Conservation (phyloP, 2,113 vertebrate genomes). For the Alosa alosa region DNA sequence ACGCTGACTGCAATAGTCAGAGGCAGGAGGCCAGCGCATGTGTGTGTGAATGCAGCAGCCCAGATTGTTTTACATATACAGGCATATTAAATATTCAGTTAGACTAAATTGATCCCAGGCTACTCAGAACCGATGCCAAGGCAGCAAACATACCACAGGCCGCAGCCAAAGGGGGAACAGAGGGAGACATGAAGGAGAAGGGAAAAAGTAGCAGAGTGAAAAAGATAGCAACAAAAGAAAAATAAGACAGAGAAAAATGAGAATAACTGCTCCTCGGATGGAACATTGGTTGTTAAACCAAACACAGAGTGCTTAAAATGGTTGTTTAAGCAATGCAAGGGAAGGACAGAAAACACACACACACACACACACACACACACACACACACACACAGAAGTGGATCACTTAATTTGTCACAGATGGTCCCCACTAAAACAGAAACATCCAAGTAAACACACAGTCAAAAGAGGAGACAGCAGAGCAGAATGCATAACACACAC, state of each 20-base stretch:
- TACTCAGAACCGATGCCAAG: conserved; percentile 45
- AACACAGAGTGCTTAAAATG: background rate
- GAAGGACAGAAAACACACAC: background rate
- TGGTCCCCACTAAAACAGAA: conserved; percentile 26
- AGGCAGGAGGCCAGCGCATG: background rate
- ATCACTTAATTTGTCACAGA: conserved; percentile 36
- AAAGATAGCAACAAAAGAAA: conserved; percentile 14
- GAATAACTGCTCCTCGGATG: background rate
- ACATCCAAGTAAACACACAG: conserved; percentile 23
- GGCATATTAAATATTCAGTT: conserved; percentile 43
- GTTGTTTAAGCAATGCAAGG: conserved; percentile 26
- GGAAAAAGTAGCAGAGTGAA: background rate
- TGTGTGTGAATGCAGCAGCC: background rate
- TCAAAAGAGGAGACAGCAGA: background rate
- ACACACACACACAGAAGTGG: background rate
- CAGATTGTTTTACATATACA: conserved; percentile 33
- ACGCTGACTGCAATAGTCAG: background rate
- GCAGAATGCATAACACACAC: background rate
- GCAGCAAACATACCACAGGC: conserved; percentile 42
- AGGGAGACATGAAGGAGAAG: background rate
- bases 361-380: background rate
- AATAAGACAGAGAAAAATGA: conserved; percentile 3
- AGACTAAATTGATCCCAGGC: conserved; percentile 48
- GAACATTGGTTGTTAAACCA: background rate
- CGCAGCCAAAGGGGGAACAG: conserved; percentile 24